phyloP scores from a whole-genome alignment of 2,888 invertebrate genomes.

The Epinotia ramella region DNA sequence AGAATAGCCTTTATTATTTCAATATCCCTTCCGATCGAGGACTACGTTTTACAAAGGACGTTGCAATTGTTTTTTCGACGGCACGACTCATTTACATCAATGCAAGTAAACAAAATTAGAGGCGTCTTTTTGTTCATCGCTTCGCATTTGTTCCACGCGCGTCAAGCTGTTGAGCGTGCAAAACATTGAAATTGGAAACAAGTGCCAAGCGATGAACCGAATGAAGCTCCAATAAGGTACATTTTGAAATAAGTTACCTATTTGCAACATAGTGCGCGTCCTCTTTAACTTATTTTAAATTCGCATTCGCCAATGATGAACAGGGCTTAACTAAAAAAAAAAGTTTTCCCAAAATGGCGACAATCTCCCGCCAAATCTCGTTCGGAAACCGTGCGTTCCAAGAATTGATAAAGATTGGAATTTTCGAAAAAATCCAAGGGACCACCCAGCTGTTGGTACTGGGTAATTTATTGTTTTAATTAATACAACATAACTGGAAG shows the following conservation, averaged over 20 bases:
- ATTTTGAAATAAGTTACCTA: too few species aligned
- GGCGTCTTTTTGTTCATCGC: too few species aligned
- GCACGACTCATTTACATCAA: not conserved
- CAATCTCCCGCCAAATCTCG: conserved; percentile 36
- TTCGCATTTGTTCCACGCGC: too few species aligned
- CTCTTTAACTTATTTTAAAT: not conserved
- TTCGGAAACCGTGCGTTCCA: conserved; percentile 65
- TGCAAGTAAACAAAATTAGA: too few species aligned
- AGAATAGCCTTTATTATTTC: conserved; percentile 48
- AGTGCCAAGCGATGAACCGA: too few species aligned
- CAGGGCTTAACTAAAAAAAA: not conserved
- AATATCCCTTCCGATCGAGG: not conserved
- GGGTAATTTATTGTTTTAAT: conserved; percentile 79
- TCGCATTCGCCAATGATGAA: not conserved
- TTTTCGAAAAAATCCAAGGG: conserved; percentile 21
- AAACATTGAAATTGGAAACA: too few species aligned
- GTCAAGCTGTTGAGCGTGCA: too few species aligned
- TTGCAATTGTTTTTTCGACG: too few species aligned
- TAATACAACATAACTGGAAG: conserved; percentile 77
- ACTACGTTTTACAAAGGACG: too few species aligned
- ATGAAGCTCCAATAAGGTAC: too few species aligned
- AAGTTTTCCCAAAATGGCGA: conserved; percentile 38
- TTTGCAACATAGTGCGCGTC: not conserved
- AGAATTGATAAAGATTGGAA: conserved; percentile 56
- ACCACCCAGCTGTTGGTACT: conserved; percentile 28